phyloP scores from a whole-genome alignment of 2,113 vertebrate species.

The Promerops cafer region DNA sequence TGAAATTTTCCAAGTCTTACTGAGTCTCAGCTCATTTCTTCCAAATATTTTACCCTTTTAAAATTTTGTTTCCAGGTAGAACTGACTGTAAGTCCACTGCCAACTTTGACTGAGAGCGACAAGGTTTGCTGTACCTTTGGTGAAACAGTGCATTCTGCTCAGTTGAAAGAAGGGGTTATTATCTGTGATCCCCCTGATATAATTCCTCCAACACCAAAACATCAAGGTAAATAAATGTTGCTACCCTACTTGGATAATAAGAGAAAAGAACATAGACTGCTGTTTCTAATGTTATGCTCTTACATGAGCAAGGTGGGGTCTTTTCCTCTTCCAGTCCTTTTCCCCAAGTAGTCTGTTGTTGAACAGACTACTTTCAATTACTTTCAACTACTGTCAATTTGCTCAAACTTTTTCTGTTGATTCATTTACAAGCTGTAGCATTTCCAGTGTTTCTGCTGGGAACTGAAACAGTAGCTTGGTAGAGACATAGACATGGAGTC shows the following conservation, averaged over 20 bases:
- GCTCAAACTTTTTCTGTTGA: neutral
- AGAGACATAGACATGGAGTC: neutral
- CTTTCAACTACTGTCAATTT: neutral
- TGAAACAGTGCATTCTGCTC: neutral
- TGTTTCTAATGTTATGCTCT: neutral
- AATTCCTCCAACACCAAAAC: constrained; percentile 62
- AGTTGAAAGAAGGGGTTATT: constrained; percentile 26
- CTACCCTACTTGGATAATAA: neutral
- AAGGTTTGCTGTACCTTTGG: constrained; percentile 69
- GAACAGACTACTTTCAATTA: no score
- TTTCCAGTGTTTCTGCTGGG: neutral
- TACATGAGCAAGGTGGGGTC: neutral
- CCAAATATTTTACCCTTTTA: neutral
- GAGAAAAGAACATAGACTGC: neutral
- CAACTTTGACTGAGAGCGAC: constrained; percentile 55
- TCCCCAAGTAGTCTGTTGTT: neutral
- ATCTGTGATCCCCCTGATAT: constrained; percentile 51
- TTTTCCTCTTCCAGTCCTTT: neutral
- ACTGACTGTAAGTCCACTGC: constrained; percentile 71
- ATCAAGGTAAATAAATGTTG: constrained; percentile 68
- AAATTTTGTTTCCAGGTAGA: constrained; percentile 62
- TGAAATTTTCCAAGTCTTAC: neutral
- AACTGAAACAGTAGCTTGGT: neutral
- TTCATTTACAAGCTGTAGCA: neutral
- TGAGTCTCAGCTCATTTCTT: neutral